Conservation (phyloP, 2,888 invertebrate genomes). For the Erebia epiphron region DNA sequence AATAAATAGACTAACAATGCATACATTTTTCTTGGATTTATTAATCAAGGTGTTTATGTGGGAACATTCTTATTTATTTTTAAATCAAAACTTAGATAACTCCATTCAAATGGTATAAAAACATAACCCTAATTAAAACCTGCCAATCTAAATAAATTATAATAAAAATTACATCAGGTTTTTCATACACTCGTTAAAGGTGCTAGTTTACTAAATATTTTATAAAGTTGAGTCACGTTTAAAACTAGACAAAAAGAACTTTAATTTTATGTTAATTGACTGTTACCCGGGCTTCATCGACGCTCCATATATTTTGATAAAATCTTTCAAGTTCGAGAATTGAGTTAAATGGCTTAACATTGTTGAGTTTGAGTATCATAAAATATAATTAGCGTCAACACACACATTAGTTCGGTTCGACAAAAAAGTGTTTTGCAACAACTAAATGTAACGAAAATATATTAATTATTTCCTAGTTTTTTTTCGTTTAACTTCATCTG, state of each 20-base stretch:
- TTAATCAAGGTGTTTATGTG: too few species aligned
- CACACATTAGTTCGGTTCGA: neutral
- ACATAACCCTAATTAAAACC: neutral
- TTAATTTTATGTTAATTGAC: constrained; percentile 10
- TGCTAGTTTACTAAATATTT: neutral
- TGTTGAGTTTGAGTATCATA: neutral
- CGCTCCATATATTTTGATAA: constrained; percentile 27
- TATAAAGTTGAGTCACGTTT: neutral
- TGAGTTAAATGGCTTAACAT: neutral
- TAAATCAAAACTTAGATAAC: neutral
- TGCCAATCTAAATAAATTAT: constrained; percentile 12
- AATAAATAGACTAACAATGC: too few species aligned
- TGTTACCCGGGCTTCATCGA: constrained; percentile 16
- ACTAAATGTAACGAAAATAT: neutral
- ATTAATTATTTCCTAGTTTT: too few species aligned
- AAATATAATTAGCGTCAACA: constrained; percentile 7
- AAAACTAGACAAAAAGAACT: neutral
- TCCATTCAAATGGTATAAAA: constrained; percentile 4
- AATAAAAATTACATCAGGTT: constrained; percentile 2
- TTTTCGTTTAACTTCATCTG: too few species aligned
- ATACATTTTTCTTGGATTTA: too few species aligned
- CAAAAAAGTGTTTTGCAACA: constrained; percentile 9
- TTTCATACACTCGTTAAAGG: neutral
- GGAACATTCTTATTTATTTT: neutral
- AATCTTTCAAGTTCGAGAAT: constrained; percentile 19